These are phyloP conservation scores for Eupithecia vulgata DNA, from an alignment of 2,888 invertebrate species.

Conservation along the genomic window DNA sequence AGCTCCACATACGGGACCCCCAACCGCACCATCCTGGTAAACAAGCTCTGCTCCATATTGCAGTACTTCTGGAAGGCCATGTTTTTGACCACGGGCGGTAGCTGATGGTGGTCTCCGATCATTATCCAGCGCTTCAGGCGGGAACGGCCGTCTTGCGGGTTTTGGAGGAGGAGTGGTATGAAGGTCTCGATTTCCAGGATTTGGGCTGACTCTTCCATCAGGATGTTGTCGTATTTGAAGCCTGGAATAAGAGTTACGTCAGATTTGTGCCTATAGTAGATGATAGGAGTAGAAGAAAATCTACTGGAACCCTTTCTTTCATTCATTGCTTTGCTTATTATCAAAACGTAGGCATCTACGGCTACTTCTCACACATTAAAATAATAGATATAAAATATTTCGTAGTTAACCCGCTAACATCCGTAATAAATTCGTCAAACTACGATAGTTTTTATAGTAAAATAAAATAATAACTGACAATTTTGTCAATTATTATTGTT, in stretches of 20 bases:
- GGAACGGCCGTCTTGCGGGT: constrained; percentile 98
- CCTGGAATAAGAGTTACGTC: constrained; percentile 69
- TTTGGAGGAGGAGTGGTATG: constrained; percentile 98
- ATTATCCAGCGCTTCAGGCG: constrained; percentile 99
- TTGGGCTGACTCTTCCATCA: constrained; percentile 99
- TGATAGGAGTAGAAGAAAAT: no score
- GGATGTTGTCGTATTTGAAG: constrained; percentile 98
- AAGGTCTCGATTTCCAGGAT: constrained; percentile 99
- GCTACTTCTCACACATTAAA: no score
- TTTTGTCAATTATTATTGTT: no score
- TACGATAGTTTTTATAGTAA: no score
- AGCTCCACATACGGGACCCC: constrained; percentile 98
- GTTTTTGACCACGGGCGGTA: constrained; percentile 99
- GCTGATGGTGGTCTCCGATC: constrained; percentile 99
- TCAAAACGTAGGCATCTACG: no score
- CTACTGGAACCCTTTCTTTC: no score
- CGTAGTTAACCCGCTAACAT: no score
- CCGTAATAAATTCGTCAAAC: no score
- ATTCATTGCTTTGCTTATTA: no score
- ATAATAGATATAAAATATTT: no score
- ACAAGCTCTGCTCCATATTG: constrained; percentile 99
- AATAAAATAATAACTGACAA: no score
- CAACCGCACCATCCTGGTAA: constrained; percentile 96
- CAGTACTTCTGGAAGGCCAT: constrained; percentile 99
- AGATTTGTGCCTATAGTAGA: background rate